Percentiles rank a stretch among this genome's conserved stretches.
These are phyloP conservation scores for Caerostris darwini DNA, from an alignment of 1,140 invertebrate genomes.

Conservation along the genomic window DNA sequence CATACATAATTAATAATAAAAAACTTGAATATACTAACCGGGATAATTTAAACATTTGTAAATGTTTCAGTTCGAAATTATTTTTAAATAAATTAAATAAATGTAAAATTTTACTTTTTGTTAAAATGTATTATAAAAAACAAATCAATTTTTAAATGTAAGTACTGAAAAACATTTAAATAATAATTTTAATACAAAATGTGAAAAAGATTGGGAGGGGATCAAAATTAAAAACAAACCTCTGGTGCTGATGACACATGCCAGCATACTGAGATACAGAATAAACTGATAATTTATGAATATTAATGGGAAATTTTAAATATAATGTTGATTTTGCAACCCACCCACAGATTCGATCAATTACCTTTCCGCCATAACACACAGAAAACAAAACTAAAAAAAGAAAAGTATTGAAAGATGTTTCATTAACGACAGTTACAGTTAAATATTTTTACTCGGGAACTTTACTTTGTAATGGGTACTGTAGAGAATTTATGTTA, in stretches of 20 bases:
- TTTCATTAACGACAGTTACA: background rate
- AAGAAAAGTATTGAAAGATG: background rate
- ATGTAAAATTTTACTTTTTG: too few species aligned
- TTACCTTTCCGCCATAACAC: slow-evolving; percentile 59
- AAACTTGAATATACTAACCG: too few species aligned
- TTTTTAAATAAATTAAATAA: too few species aligned
- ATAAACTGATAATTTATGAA: background rate
- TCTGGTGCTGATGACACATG: background rate
- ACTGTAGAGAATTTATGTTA: too few species aligned
- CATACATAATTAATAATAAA: too few species aligned
- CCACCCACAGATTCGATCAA: slow-evolving; percentile 59
- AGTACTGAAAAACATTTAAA: background rate
- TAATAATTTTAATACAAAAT: background rate
- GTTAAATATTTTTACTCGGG: background rate
- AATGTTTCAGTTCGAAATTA: too few species aligned
- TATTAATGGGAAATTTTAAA: background rate
- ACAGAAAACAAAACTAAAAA: background rate
- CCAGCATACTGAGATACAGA: background rate
- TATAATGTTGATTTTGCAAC: slow-evolving; percentile 25
- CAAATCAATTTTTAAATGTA: too few species aligned
- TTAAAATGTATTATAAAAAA: too few species aligned
- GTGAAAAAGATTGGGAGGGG: background rate
- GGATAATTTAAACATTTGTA: too few species aligned
- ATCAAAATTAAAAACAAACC: background rate
- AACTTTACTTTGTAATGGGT: too few species aligned